Conservation (phyloP, 2,113 vertebrate species). For the Corythoichthys haematopterus region DNA sequence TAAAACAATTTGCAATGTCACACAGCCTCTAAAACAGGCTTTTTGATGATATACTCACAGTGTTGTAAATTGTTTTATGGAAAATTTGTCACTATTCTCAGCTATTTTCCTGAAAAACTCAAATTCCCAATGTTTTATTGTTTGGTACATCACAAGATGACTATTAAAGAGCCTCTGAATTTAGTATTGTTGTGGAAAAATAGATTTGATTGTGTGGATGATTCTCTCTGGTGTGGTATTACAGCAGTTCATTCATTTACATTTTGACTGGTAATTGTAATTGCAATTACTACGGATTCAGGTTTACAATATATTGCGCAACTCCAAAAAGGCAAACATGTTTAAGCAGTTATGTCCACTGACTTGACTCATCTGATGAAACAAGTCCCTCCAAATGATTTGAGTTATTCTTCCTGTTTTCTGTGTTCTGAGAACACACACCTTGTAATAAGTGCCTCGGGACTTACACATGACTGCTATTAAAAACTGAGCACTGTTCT, state of each 20-base stretch:
- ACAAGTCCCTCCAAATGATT: not conserved
- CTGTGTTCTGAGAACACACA: not conserved
- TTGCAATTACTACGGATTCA: no score
- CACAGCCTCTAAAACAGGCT: not conserved
- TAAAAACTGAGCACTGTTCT: conserved; percentile 32
- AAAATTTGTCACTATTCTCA: no score
- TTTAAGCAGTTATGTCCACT: not conserved
- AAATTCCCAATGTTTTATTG: no score
- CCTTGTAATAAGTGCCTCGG: conserved; percentile 30
- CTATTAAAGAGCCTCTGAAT: no score
- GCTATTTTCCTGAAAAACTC: no score
- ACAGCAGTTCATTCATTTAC: not conserved
- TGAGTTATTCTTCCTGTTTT: not conserved
- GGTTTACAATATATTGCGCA: not conserved
- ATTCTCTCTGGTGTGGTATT: no score
- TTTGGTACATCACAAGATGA: no score
- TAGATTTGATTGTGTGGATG: no score
- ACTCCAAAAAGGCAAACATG: not conserved
- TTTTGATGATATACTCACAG: no score
- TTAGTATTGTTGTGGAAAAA: no score
- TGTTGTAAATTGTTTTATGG: no score
- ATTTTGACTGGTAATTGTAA: not conserved
- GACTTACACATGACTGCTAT: conserved; percentile 66
- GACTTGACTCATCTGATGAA: not conserved
- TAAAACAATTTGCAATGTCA: no score